phyloP scores from a whole-genome alignment of 2,113 vertebrate species.

The Prionailurus viverrinus region DNA sequence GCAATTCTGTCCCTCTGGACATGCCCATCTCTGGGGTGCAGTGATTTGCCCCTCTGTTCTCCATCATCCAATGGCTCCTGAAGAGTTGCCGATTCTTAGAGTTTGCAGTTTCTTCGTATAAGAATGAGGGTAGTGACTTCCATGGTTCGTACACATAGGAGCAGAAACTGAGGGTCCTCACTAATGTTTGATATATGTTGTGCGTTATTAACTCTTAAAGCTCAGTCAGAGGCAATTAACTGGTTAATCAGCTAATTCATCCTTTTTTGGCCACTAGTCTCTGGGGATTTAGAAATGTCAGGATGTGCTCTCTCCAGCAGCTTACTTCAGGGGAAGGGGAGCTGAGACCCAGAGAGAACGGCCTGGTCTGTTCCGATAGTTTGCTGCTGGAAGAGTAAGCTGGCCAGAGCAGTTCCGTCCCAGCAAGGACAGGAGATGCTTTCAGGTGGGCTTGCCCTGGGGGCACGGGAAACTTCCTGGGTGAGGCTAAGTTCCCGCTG shows the following conservation, averaged over 20 bases:
- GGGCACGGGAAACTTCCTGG: accelerated
- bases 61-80: neutral
- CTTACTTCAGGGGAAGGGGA: neutral
- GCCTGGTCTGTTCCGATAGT: accelerated
- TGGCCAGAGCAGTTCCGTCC: accelerated
- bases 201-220: neutral
- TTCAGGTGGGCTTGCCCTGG: no score
- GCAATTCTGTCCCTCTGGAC: accelerated
- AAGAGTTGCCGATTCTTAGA: neutral
- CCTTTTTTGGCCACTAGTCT: neutral
- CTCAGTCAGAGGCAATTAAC: neutral
- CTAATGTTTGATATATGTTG: accelerated
- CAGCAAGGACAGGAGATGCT: accelerated
- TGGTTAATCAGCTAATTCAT: neutral
- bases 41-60: neutral
- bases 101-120: neutral
- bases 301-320: accelerated
- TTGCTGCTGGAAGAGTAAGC: accelerated
- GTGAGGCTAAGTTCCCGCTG: accelerated
- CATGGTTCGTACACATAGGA: neutral
- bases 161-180: neutral
- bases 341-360: accelerated
- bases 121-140: no score
- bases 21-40: accelerated
- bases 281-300: neutral